These are phyloP conservation scores for Therioaphis trifolii DNA, from an alignment of 2,888 invertebrate genomes.

Conservation along the genomic window DNA sequence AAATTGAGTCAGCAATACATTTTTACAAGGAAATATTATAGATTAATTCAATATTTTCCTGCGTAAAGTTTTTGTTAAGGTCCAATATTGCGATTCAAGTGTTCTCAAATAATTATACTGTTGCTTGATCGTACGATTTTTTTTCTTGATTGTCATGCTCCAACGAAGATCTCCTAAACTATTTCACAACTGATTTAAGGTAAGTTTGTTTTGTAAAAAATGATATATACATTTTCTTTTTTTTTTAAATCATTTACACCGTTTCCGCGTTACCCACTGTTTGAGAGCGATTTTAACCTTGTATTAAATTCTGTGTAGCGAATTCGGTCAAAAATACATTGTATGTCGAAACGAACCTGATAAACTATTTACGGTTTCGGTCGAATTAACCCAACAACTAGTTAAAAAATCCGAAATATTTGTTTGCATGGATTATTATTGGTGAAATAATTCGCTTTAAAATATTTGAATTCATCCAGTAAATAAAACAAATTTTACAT, in stretches of 20 bases:
- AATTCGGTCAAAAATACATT: slow-evolving; percentile 31
- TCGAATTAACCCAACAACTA: slow-evolving; percentile 31
- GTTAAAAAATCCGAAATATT: slow-evolving; percentile 36
- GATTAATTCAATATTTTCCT: too few species aligned
- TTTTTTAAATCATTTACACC: slow-evolving; percentile 21
- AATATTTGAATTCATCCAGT: neutral
- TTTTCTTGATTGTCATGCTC: slow-evolving; percentile 8
- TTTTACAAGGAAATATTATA: too few species aligned
- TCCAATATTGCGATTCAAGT: neutral
- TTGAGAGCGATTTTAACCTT: slow-evolving; percentile 49
- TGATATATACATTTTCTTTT: neutral
- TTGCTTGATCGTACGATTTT: neutral
- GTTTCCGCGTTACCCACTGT: slow-evolving; percentile 32
- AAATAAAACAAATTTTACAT: too few species aligned
- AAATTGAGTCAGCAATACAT: neutral
- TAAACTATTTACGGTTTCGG: slow-evolving; percentile 48
- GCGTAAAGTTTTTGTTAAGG: too few species aligned
- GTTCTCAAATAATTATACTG: slow-evolving; percentile 3
- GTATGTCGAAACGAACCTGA: slow-evolving; percentile 37
- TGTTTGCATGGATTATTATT: slow-evolving; percentile 1
- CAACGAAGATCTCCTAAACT: slow-evolving; percentile 18
- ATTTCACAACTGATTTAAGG: slow-evolving; percentile 6
- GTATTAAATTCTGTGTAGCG: slow-evolving; percentile 40
- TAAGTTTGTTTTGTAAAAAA: slow-evolving; percentile 12
- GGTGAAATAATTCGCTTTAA: neutral